Conservation (phyloP, 1,140 invertebrate species). For the Panagrolaimus sp. region DNA sequence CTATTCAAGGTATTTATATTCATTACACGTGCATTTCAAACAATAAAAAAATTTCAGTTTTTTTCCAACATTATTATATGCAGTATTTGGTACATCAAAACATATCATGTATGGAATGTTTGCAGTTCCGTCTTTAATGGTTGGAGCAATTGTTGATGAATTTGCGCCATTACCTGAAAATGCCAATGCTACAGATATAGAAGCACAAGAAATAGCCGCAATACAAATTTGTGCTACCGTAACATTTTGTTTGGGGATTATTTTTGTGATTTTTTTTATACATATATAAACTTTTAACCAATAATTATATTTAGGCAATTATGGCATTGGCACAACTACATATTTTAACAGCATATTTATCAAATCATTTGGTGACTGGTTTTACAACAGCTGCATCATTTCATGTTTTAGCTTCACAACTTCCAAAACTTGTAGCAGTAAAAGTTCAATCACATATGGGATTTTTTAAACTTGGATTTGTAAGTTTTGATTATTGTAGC, state of each 20-base stretch:
- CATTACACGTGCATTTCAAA: too few relatives aligned
- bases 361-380: slow-evolving; percentile 26
- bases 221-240: neutral
- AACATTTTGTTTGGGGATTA: slow-evolving; percentile 4
- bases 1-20: neutral
- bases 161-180: neutral
- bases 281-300: neutral
- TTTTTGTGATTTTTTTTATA: neutral
- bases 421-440: slow-evolving; percentile 1
- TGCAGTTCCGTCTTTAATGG: neutral
- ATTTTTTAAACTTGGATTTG: neutral
- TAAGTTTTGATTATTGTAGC: neutral
- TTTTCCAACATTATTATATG: neutral
- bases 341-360: slow-evolving; percentile 27
- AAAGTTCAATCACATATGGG: slow-evolving; percentile 5
- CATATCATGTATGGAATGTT: slow-evolving; percentile 6
- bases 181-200: neutral
- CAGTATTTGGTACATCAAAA: neutral
- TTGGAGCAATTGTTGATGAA: neutral
- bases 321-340: slow-evolving; percentile 26
- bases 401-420: slow-evolving; percentile 19
- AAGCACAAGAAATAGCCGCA: neutral
- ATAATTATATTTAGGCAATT: slow-evolving; percentile 1
- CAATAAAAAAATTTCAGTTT: too few relatives aligned
- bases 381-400: slow-evolving; percentile 19